Percentiles rank a stretch among this genome's conserved stretches.
phyloP scores from a whole-genome alignment of 1,140 invertebrate genomes.

The Orius laevigatus region DNA sequence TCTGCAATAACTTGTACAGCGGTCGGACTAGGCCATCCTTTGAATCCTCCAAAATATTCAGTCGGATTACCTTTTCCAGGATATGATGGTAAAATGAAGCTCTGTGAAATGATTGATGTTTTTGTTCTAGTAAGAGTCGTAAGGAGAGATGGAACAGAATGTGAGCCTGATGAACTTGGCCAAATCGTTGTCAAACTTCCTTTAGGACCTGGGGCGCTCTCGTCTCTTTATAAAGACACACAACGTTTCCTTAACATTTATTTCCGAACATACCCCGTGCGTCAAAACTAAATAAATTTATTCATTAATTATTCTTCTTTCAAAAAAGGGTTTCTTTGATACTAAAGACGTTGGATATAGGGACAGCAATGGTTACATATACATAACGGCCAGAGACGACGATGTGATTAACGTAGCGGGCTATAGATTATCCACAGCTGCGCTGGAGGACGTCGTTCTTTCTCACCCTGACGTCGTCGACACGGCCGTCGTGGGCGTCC shows the following conservation, averaged over 20 bases:
- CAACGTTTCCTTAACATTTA: conserved; percentile 68
- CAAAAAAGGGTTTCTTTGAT: conserved; percentile 88
- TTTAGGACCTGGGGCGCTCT: conserved; percentile 70
- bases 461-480: conserved; percentile 67
- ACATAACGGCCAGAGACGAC: conserved; percentile 77
- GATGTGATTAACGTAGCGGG: conserved; percentile 95
- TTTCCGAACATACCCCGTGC: conserved; percentile 63
- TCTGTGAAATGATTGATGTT: conserved; percentile 11
- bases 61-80: conserved; percentile 65
- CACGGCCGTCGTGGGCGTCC: conserved; percentile 73
- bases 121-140: conserved; percentile 50
- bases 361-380: conserved; percentile 69
- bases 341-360: conserved; percentile 86
- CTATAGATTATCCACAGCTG: conserved; percentile 71
- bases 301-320: too few relatives aligned
- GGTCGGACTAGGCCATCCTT: conserved; percentile 50
- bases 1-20: conserved; percentile 74
- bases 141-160: conserved; percentile 47
- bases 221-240: conserved; percentile 63
- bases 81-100: conserved; percentile 54
- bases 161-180: conserved; percentile 53
- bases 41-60: conserved; percentile 46
- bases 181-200: conserved; percentile 72
- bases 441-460: conserved; percentile 75
- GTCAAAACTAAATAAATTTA: conserved; percentile 22